Evolutionary conservation across 2,888 invertebrate genomes (phyloP).

Genomic region (Caradrina kadenii): DNA sequence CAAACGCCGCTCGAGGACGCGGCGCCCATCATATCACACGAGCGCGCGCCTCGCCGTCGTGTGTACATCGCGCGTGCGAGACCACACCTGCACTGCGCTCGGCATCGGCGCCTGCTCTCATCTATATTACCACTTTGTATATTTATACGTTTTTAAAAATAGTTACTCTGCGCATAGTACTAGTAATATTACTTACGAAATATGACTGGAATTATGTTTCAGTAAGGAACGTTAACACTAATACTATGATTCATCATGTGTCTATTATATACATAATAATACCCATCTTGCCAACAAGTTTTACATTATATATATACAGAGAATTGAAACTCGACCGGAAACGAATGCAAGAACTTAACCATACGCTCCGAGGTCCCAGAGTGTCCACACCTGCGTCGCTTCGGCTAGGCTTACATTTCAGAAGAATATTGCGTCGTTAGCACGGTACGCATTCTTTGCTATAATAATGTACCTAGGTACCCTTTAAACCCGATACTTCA

Average conservation of each 20-base stretch:
- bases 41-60: conserved; percentile 6
- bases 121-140: conserved; percentile 58
- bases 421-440: background rate
- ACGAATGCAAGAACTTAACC: conserved; percentile 62
- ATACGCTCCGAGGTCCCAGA: background rate
- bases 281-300: conserved; percentile 55
- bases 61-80: too few species aligned
- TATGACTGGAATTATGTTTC: conserved; percentile 48
- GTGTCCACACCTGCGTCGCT: background rate
- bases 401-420: background rate
- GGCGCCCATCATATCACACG: conserved; percentile 36
- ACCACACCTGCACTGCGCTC: too few species aligned
- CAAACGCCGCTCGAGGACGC: conserved; percentile 25
- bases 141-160: conserved; percentile 75
- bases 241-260: conserved; percentile 13
- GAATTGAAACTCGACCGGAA: conserved; percentile 23
- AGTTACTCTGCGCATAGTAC: conserved; percentile 73
- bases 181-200: conserved; percentile 46
- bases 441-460: too few species aligned
- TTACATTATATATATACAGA: conserved; percentile 56
- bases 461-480: too few species aligned
- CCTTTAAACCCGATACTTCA: too few species aligned
- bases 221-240: conserved; percentile 44
- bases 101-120: background rate
- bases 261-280: conserved; percentile 22